phyloP scores from a whole-genome alignment of 2,113 vertebrate genomes.

The Hippolais icterina region DNA sequence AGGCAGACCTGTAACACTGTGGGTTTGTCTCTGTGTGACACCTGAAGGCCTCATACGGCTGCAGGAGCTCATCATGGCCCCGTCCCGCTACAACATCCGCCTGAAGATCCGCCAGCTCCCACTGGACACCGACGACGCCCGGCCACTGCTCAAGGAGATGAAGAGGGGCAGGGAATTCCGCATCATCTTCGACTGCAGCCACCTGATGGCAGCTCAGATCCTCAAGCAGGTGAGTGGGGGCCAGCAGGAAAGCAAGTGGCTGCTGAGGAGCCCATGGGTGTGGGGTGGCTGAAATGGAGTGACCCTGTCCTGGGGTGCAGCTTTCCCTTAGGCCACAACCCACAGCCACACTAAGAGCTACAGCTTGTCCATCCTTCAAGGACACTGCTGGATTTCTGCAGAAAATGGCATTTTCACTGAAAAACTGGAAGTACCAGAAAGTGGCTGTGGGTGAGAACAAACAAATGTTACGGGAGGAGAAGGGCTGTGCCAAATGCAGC shows the following conservation, averaged over 20 bases:
- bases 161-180: slow-evolving; percentile 95
- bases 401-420: not conserved
- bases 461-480: not conserved
- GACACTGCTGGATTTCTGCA: not conserved
- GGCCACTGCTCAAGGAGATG: slow-evolving; percentile 98
- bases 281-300: fast-evolving
- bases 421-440: not conserved
- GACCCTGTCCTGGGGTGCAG: fast-evolving
- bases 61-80: slow-evolving; percentile 98
- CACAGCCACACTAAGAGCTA: fast-evolving
- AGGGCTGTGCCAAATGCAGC: fast-evolving
- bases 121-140: slow-evolving; percentile 84
- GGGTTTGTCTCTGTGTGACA: slow-evolving; percentile 9
- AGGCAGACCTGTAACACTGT: not conserved
- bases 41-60: slow-evolving; percentile 91
- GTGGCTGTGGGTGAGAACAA: fast-evolving
- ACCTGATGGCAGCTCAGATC: slow-evolving; percentile 95
- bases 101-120: slow-evolving; percentile 98
- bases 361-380: fast-evolving
- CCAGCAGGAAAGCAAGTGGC: fast-evolving
- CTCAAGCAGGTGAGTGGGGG: slow-evolving; percentile 86
- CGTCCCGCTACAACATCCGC: slow-evolving; percentile 94
- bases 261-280: fast-evolving
- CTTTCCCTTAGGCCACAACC: not conserved
- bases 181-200: slow-evolving; percentile 98